Base-by-base conservation (phyloP, 2,888 invertebrate genomes). In the Nemapogon koenigi region DNA sequence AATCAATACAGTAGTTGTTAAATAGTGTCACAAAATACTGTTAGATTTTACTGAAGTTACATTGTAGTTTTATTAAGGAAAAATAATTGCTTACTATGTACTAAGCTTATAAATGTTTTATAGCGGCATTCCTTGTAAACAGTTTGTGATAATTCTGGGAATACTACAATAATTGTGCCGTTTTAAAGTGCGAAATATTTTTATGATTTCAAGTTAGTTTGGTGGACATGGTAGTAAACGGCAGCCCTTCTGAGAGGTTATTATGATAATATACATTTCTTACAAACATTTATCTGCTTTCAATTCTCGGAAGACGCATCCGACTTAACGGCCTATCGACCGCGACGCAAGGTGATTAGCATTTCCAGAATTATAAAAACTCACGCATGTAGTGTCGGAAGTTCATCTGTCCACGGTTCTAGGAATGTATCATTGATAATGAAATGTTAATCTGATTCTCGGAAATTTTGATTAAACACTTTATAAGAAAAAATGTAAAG, bases 181-280 rank as follows among this genome's bases (percentile, higher is more conserved):
- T 19, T 33, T 33, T 18, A 16, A 33, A 19, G 16, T 19, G 18
- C 13, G 10, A 7, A 7, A 22, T 22, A 22, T 22, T 22, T 22
- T 22, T 22, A 6, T 22, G 22, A 10, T 22, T n/a, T n/a, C n/a
- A n/a, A n/a, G n/a, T n/a, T n/a, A n/a, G n/a, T n/a, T n/a, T n/a
- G n/a, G n/a, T n/a, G n/a, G n/a, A n/a, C n/a, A n/a, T 38, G 19
- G n/a, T n/a, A n/a, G n/a, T n/a, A n/a, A n/a, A n/a, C n/a, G n/a
- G n/a, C n/a, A n/a, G n/a, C n/a, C n/a, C 58, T 72, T 68, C 67
- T 64, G 59, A 64, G 68, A 69, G 67, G 62, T 69, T 70, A 67
- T 75, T 73, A 73, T 68, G 61, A 63, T 75, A 73, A 76, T 75
- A n/a, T 66, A 62, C 62, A 58, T 67, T 75, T 73, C 72, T 64